Evolutionary conservation across 2,113 vertebrate species (phyloP).

Genomic region (Sceloporus tristichus): DNA sequence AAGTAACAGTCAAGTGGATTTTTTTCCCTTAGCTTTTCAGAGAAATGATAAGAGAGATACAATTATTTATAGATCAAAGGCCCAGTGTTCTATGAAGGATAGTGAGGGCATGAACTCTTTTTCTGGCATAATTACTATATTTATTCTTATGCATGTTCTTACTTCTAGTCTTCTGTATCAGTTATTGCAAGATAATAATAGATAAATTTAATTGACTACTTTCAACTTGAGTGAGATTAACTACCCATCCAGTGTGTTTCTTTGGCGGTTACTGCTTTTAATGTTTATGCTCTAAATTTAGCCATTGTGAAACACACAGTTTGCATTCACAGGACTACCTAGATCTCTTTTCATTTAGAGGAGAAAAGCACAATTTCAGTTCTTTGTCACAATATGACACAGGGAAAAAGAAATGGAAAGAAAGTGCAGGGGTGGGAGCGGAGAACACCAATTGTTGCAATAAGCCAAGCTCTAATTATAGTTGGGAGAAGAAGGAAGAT

Average conservation of each 20-base stretch:
- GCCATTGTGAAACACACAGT: background rate
- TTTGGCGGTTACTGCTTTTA: background rate
- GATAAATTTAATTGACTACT: conserved; percentile 11
- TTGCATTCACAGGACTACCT: background rate
- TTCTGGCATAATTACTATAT: background rate
- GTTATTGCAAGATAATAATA: conserved; percentile 14
- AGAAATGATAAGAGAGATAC: background rate
- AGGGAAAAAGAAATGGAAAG: background rate
- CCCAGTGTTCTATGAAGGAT: background rate
- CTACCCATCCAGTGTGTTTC: background rate
- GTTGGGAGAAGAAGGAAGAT: conserved; percentile 45
- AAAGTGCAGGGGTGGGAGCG: too few relatives aligned
- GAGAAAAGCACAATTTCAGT: conserved; percentile 25
- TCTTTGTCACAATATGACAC: conserved; percentile 43
- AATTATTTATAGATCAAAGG: conserved; percentile 6
- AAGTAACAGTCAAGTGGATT: background rate
- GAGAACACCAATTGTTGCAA: conserved; percentile 7
- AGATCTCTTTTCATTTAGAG: conserved; percentile 46
- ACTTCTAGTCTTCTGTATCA: rapidly evolving
- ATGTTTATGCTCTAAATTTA: background rate
- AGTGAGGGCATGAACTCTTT: conserved; percentile 10
- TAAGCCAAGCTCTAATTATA: conserved; percentile 63
- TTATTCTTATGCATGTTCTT: background rate
- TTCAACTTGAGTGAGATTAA: conserved; percentile 19
- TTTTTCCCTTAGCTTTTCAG: conserved; percentile 20